Evolutionary conservation across 2,888 invertebrate species (phyloP).

Genomic region (Pollenia griseotomentosa): DNA sequence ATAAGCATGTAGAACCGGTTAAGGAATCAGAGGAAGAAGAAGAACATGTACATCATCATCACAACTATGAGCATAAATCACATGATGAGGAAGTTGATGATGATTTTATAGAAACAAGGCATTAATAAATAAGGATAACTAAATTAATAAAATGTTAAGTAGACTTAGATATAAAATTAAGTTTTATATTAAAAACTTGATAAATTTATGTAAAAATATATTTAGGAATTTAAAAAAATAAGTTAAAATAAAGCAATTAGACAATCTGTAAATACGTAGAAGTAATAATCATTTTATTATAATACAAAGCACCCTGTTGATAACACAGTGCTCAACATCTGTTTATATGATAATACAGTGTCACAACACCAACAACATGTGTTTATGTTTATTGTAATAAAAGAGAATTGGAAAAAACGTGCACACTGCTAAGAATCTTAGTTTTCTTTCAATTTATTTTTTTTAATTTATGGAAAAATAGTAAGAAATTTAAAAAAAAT

Average conservation of each 20-base stretch:
- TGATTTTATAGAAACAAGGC: slow-evolving; percentile 69
- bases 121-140: slow-evolving; percentile 36
- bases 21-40: slow-evolving; percentile 73
- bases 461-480: slow-evolving; percentile 20
- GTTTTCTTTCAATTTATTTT: neutral
- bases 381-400: slow-evolving; percentile 42
- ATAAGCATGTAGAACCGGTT: slow-evolving; percentile 75
- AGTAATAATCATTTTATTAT: neutral
- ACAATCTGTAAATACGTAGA: neutral
- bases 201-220: neutral
- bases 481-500: slow-evolving; percentile 82
- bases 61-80: slow-evolving; percentile 73
- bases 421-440: neutral
- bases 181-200: neutral
- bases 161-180: neutral
- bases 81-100: slow-evolving; percentile 75
- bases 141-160: neutral
- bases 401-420: slow-evolving; percentile 57
- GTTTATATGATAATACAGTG: neutral
- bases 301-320: slow-evolving; percentile 13
- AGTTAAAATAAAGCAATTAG: neutral
- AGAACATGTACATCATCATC: slow-evolving; percentile 75
- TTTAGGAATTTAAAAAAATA: neutral
- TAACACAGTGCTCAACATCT: slow-evolving; percentile 5
- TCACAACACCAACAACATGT: slow-evolving; percentile 41